Base-by-base conservation (phyloP, 2,113 vertebrate species). In the Platichthys stellatus region DNA sequence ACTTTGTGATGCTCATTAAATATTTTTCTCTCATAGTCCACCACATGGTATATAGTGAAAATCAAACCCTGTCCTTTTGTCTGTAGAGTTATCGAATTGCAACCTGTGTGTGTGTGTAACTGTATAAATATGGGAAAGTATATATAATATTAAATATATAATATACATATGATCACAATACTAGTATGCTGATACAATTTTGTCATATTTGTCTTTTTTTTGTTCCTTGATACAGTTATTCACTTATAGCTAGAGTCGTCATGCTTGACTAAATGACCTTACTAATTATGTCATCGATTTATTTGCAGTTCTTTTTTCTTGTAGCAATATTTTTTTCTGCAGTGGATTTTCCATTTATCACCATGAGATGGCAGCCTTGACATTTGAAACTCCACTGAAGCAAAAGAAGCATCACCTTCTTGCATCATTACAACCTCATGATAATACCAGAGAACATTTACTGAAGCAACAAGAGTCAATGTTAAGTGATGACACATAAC, bases 321-420 rank as follows among this genome's bases (percentile, higher is more conserved):
- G 13, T 49, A 5, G 43, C 43, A 45, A 5, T 1, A 5, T 18
- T 18, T 18, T 18, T 49, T 15, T 17, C 45, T 49, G 45, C 17
- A 15, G 5, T 13, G 51, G 57, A 7, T 61, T 63, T 81, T 20
- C 63, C 69, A n/a, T 47, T 58, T 4, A 26, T 80, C 62, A 60
- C 86, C 92, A 83, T 80, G 57, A 89, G 92, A 72, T 88, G 92
- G 91, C 90, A 92, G 88, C 70, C 88, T 87, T 90, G 80, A 73
- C 76, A 75, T 90, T 83, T 85, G 26, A 61, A 83, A 83, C 47
- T 7, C 18, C 49, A 4, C 28, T 58, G n/a, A 66, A 65, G 5
- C 40, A 70, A 24, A 68, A 4, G 13, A 8, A 31, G 5, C 31
- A 7, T 31, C 31, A 31, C 5, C 31, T 31, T 31, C 31, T 31